Evolutionary conservation across 2,113 vertebrate species (phyloP).

Genomic region (Megaceryle maxima): DNA sequence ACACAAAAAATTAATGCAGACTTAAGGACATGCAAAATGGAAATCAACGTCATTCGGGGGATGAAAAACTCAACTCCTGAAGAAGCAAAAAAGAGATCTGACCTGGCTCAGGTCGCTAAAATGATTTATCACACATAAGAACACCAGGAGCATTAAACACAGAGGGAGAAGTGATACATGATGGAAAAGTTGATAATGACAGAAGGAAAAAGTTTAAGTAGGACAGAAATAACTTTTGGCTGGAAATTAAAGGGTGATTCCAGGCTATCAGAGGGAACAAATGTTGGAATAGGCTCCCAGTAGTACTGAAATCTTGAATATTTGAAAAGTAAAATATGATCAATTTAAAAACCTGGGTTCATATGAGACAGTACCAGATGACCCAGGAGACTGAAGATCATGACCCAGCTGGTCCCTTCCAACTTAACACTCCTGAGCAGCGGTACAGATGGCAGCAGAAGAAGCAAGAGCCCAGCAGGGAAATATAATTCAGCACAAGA

Average conservation of each 20-base stretch:
- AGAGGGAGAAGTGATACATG: background rate
- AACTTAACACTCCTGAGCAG: accelerated
- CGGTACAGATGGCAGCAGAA: background rate
- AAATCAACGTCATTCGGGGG: background rate
- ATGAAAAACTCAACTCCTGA: background rate
- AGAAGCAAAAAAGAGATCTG: background rate
- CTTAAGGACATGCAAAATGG: background rate
- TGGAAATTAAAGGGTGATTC: background rate
- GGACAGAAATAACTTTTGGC: background rate
- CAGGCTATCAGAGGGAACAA: background rate
- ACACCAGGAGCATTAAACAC: background rate
- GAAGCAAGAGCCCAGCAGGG: background rate
- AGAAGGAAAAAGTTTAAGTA: background rate
- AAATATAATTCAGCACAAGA: background rate
- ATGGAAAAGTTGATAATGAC: background rate
- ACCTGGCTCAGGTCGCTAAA: background rate
- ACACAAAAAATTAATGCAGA: background rate
- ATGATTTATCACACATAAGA: background rate
- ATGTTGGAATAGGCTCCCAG: background rate
- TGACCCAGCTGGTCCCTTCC: background rate
- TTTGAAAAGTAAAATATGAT: background rate
- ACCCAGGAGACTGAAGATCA: background rate
- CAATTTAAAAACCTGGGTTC: background rate
- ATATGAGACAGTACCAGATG: accelerated
- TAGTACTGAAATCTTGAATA: background rate